Evolutionary conservation across 2,797 vertebrate species (phyloP).

Genomic region (Ctenopoma kingsleyae): DNA sequence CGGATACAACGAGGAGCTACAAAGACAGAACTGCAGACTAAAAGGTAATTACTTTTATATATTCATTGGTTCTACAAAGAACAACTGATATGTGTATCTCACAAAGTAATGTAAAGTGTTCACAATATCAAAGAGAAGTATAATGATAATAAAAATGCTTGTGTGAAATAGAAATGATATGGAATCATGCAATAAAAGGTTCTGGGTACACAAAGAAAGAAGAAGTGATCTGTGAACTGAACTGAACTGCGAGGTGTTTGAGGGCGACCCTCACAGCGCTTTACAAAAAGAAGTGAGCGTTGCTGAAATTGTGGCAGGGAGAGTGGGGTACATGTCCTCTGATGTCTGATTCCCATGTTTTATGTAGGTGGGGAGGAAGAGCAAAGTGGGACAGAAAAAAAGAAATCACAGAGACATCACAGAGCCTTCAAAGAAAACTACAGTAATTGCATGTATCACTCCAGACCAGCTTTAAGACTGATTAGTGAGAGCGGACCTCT

Average conservation of each 20-base stretch:
- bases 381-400: slow-evolving; percentile 58
- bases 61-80: background rate
- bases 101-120: slow-evolving; percentile 31
- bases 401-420: slow-evolving; percentile 37
- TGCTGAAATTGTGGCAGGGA: slow-evolving; percentile 25
- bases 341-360: slow-evolving; percentile 57
- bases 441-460: slow-evolving; percentile 22
- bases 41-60: slow-evolving; percentile 74
- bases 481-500: background rate
- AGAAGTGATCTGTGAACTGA: slow-evolving; percentile 4
- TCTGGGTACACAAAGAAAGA: background rate
- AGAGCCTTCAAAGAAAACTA: slow-evolving; percentile 49
- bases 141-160: background rate
- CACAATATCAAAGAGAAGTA: background rate
- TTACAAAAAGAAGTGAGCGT: slow-evolving; percentile 25
- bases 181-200: background rate
- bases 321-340: slow-evolving; percentile 25
- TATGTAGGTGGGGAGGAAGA: slow-evolving; percentile 51
- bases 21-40: slow-evolving; percentile 47
- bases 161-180: background rate
- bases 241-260: background rate
- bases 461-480: slow-evolving; percentile 31
- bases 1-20: slow-evolving; percentile 63
- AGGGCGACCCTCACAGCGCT: slow-evolving; percentile 30
- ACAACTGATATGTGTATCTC: background rate